Conservation (phyloP, 1,140 invertebrate genomes). For the Parasteatoda tepidariorum region DNA sequence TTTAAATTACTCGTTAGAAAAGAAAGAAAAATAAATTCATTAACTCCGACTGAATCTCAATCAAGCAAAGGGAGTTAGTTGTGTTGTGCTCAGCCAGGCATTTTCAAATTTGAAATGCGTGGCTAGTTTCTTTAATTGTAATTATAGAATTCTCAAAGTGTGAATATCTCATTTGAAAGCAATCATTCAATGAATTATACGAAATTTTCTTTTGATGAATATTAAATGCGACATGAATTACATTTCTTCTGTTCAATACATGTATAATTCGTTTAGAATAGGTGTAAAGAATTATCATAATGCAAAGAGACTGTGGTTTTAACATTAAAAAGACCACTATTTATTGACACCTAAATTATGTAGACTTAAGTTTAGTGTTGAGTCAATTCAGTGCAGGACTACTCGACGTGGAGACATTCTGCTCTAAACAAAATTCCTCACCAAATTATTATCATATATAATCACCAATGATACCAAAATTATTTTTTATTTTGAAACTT, state of each 20-base stretch:
- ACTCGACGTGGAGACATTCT: too few relatives aligned
- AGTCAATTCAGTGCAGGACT: too few relatives aligned
- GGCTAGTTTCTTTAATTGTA: constrained; percentile 30
- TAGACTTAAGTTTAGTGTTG: too few relatives aligned
- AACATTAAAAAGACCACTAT: too few relatives aligned
- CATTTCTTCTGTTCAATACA: not conserved
- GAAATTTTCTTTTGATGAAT: not conserved
- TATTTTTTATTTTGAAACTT: too few relatives aligned
- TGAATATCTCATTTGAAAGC: constrained; percentile 19
- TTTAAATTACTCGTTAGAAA: not conserved
- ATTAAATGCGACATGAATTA: not conserved
- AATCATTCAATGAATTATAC: constrained; percentile 44
- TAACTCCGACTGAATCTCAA: constrained; percentile 9
- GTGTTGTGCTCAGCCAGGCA: constrained; percentile 8
- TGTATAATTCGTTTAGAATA: too few relatives aligned
- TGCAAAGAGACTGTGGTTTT: too few relatives aligned
- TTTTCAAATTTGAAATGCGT: not conserved
- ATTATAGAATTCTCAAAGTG: constrained; percentile 18
- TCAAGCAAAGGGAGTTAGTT: constrained; percentile 2
- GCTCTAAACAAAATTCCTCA: too few relatives aligned
- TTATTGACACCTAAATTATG: too few relatives aligned
- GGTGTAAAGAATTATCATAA: too few relatives aligned
- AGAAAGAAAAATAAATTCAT: constrained; percentile 25
- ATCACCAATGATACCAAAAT: too few relatives aligned
- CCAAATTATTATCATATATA: too few relatives aligned